Evolutionary conservation across 2,888 invertebrate genomes (phyloP).

Genomic region (Scaptomyza caliginosa): DNA sequence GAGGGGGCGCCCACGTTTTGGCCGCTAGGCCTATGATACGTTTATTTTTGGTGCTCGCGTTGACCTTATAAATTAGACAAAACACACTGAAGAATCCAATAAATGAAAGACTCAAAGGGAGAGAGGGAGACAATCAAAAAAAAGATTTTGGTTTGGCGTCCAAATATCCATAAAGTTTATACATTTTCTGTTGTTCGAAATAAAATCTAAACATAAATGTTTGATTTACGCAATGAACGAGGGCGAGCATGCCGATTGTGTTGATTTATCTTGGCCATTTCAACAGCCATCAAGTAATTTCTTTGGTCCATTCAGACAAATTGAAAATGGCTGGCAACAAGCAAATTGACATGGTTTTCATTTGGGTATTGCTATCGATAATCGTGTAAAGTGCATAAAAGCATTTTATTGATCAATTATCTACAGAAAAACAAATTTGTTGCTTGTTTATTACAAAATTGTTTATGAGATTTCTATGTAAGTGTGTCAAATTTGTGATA

Average conservation of each 20-base stretch:
- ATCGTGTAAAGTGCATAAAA: constrained; percentile 52
- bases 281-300: constrained; percentile 64
- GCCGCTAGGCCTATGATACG: constrained; percentile 39
- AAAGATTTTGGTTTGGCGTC: constrained; percentile 47
- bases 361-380: constrained; percentile 32
- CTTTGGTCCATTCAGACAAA: constrained; percentile 53
- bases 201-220: constrained; percentile 63
- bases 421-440: constrained; percentile 16
- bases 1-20: constrained; percentile 63
- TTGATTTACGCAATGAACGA: constrained; percentile 70
- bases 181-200: not conserved
- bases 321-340: constrained; percentile 44
- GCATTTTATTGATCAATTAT: constrained; percentile 61
- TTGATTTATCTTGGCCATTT: constrained; percentile 69
- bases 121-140: constrained; percentile 39
- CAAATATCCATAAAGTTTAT: constrained; percentile 57
- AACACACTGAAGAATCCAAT: not conserved
- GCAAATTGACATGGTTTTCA: not conserved
- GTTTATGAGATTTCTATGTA: constrained; percentile 26
- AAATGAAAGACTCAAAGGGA: not conserved
- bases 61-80: constrained; percentile 74
- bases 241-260: constrained; percentile 42
- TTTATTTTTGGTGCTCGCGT: constrained; percentile 59
- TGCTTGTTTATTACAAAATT: constrained; percentile 4
- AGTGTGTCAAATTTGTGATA: constrained; percentile 32